These are phyloP conservation scores for Bruchidius siliquastri DNA, from an alignment of 2,888 invertebrate genomes.

Conservation along the genomic window DNA sequence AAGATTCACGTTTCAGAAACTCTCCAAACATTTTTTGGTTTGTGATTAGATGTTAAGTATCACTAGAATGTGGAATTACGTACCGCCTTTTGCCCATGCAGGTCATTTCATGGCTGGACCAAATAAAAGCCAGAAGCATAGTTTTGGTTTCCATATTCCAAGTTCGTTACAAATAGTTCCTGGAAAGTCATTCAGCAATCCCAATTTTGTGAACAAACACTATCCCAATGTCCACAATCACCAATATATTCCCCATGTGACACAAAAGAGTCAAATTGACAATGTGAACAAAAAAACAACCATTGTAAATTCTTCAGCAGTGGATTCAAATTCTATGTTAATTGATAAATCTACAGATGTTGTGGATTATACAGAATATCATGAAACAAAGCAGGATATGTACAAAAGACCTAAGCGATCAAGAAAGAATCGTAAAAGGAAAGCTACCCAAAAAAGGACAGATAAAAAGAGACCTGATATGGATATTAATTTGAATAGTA, in stretches of 20 bases:
- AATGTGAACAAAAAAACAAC: background rate
- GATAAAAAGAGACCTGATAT: slow-evolving; percentile 5
- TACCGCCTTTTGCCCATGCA: slow-evolving; percentile 7
- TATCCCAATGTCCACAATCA: slow-evolving; percentile 12
- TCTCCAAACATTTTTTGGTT: slow-evolving; percentile 4
- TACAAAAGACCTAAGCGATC: slow-evolving; percentile 1
- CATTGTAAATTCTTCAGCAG: background rate
- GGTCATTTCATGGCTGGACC: slow-evolving; percentile 10
- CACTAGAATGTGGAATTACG: slow-evolving; percentile 15
- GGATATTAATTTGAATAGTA: slow-evolving; percentile 9
- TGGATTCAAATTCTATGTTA: slow-evolving; percentile 3
- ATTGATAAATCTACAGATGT: background rate
- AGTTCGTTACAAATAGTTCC: slow-evolving; percentile 10
- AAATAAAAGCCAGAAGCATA: slow-evolving; percentile 15
- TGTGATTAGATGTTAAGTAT: slow-evolving; percentile 6
- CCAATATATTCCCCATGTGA: slow-evolving; percentile 4
- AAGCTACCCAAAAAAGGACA: slow-evolving; percentile 10
- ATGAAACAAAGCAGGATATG: slow-evolving; percentile 9
- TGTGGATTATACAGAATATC: slow-evolving; percentile 1
- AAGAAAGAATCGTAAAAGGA: slow-evolving; percentile 11
- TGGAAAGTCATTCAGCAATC: slow-evolving; percentile 22
- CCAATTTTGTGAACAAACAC: slow-evolving; percentile 25
- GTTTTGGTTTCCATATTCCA: slow-evolving; percentile 11
- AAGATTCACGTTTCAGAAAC: background rate
- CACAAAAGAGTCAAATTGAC: slow-evolving; percentile 10